These are phyloP conservation scores for Drosophila sp. DNA, from an alignment of 1,140 invertebrate genomes.

Conservation along the genomic window DNA sequence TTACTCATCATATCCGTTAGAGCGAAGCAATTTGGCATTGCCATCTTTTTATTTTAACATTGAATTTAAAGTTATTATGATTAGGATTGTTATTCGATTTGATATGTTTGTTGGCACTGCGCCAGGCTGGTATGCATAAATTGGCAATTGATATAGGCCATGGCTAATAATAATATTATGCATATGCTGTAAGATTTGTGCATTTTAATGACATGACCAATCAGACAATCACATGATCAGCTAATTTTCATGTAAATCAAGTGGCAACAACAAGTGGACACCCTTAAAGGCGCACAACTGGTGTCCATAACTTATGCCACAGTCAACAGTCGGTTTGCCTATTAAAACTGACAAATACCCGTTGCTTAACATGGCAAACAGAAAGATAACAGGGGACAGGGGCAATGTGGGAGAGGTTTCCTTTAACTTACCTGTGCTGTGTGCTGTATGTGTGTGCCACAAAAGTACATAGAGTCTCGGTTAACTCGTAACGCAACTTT, in stretches of 20 bases:
- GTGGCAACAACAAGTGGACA: conserved; percentile 23
- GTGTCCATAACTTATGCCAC: conserved; percentile 51
- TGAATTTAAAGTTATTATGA: conserved; percentile 69
- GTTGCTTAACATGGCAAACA: conserved; percentile 34
- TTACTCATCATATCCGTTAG: conserved; percentile 49
- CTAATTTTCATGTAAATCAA: conserved; percentile 78
- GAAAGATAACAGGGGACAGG: neutral
- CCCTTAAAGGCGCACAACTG: conserved; percentile 22
- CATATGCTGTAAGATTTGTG: conserved; percentile 72
- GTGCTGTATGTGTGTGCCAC: no score
- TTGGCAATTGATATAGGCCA: conserved; percentile 5
- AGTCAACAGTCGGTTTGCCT: conserved; percentile 18
- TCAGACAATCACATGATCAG: conserved; percentile 32
- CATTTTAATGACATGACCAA: conserved; percentile 70
- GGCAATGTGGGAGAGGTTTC: neutral
- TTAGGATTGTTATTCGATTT: conserved; percentile 24
- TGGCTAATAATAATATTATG: conserved; percentile 8
- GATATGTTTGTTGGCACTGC: conserved; percentile 2
- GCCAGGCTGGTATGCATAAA: neutral
- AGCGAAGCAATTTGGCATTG: conserved; percentile 51
- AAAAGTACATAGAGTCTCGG: no score
- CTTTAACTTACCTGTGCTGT: conserved; percentile 56
- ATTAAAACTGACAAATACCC: conserved; percentile 65
- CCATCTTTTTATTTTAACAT: conserved; percentile 42
- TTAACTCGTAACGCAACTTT: conserved; percentile 42